Percentiles rank a stretch among this genome's conserved stretches.
phyloP scores from a whole-genome alignment of 2,797 vertebrate genomes.

The Nasua narica region DNA sequence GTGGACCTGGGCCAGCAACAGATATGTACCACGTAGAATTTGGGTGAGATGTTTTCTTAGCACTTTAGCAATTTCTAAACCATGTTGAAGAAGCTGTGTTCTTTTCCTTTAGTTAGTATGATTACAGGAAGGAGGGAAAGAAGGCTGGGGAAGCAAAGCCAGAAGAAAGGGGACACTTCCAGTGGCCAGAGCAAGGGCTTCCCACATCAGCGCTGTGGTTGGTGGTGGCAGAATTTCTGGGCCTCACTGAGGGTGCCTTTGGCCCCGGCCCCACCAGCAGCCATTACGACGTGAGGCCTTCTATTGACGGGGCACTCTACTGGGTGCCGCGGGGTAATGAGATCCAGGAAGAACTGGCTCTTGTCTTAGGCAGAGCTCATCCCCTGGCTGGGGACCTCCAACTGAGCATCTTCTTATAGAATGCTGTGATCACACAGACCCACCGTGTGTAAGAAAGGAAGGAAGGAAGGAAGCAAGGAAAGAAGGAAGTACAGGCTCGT shows the following conservation, averaged over 20 bases:
- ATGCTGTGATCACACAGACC: fast-evolving
- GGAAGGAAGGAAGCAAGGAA: no score
- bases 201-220: fast-evolving
- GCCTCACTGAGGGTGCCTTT: fast-evolving
- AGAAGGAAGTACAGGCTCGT: fast-evolving
- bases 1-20: not conserved
- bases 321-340: fast-evolving
- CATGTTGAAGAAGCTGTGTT: not conserved
- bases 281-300: no score
- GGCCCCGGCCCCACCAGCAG: fast-evolving
- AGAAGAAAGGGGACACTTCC: not conserved
- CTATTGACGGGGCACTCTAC: not conserved
- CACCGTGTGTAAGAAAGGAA: no score
- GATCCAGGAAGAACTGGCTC: not conserved
- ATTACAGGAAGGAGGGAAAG: not conserved
- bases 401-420: fast-evolving
- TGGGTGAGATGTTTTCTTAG: not conserved
- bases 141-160: not conserved
- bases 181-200: not conserved
- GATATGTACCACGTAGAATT: not conserved
- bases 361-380: not conserved
- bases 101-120: not conserved
- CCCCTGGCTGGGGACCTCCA: not conserved
- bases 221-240: not conserved
- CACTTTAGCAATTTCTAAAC: not conserved